phyloP scores from a whole-genome alignment of 2,888 invertebrate species.

The Lacanobia wlatinum region DNA sequence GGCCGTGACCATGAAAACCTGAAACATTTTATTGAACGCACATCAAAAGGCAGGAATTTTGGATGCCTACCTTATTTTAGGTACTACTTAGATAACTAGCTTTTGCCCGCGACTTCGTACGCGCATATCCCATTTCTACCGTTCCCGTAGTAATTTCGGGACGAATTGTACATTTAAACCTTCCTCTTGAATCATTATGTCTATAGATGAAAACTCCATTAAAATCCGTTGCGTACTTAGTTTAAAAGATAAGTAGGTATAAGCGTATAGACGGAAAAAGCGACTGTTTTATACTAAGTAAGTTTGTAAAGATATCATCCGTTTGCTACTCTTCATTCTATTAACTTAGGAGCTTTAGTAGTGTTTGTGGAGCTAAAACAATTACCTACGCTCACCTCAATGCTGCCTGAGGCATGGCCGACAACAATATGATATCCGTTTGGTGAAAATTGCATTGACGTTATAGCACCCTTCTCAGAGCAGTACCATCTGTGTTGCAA shows the following conservation, averaged over 20 bases:
- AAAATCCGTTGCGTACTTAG: too few relatives aligned
- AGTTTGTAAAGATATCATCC: background rate
- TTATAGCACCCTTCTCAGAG: slow-evolving; percentile 80
- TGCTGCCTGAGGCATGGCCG: slow-evolving; percentile 87
- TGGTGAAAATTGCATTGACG: slow-evolving; percentile 82
- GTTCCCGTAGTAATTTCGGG: too few relatives aligned
- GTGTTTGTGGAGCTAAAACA: slow-evolving; percentile 49
- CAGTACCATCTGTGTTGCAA: slow-evolving; percentile 79
- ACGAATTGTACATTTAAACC: too few relatives aligned
- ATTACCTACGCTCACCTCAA: slow-evolving; percentile 79
- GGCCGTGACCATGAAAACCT: too few relatives aligned
- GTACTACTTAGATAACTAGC: background rate
- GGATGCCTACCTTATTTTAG: slow-evolving; percentile 39
- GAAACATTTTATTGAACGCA: slow-evolving; percentile 11
- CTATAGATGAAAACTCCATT: too few relatives aligned
- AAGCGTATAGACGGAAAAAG: too few relatives aligned
- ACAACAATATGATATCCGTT: slow-evolving; percentile 84
- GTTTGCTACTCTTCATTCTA: slow-evolving; percentile 29
- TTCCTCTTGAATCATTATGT: too few relatives aligned
- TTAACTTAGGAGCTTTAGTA: slow-evolving; percentile 34
- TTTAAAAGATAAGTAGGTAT: too few relatives aligned
- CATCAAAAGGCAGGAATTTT: slow-evolving; percentile 15
- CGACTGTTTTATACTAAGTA: too few relatives aligned
- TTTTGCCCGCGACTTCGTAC: too few relatives aligned
- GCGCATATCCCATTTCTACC: too few relatives aligned